Evolutionary conservation across 1,140 invertebrate species (phyloP), one percentile per base, ranked within the genome.

Genomic region (Brevipalpus yothersi): DNA sequence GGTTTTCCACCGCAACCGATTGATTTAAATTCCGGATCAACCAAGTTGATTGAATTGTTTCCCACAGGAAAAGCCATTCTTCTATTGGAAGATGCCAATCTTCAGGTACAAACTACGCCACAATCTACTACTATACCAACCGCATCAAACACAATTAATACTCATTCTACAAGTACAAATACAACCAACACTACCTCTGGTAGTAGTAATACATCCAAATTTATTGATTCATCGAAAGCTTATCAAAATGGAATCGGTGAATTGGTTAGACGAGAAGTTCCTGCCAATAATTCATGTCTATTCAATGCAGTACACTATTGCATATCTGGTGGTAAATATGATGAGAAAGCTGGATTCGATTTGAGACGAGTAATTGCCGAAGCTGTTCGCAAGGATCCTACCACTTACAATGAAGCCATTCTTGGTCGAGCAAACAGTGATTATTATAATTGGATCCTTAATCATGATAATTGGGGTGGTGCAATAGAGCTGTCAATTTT

Each of bases 251-350:
- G 31, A 31, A 31, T 31, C 40, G 86, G 85, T n/a, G 79, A 89
- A 61, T 73, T 94, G 21, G 80, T 90, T 76, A 83, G 87, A 67
- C 82, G 84, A 72, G 80, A 87, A 53, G 90, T 94, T 45, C 88
- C 90, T 62, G 82, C 89, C 8, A 87, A 95, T 70, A 93, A 95
- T 72, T 94, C 89, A 4, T 95, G 91, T 72, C 75, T 95, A 17
- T 95, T 95, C 72, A 90, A 85, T 59, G 89, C 86, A 69, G 78
- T 94, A 66, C 79, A 73, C 76, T 76, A 80, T 73, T 75, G 77
- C 54, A 61, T 79, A 8, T 72, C 73, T 67, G 74, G 75, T 76
- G 86, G 86, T 23, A 80, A 81, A 71, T 76, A 86, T 23, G 82
- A 90, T 67, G 77, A 80, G 57, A 75, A 73, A 41, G 79, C 78